These are phyloP conservation scores for Zosterops japonicus DNA, from an alignment of 2,113 vertebrate genomes.

Conservation along the genomic window DNA sequence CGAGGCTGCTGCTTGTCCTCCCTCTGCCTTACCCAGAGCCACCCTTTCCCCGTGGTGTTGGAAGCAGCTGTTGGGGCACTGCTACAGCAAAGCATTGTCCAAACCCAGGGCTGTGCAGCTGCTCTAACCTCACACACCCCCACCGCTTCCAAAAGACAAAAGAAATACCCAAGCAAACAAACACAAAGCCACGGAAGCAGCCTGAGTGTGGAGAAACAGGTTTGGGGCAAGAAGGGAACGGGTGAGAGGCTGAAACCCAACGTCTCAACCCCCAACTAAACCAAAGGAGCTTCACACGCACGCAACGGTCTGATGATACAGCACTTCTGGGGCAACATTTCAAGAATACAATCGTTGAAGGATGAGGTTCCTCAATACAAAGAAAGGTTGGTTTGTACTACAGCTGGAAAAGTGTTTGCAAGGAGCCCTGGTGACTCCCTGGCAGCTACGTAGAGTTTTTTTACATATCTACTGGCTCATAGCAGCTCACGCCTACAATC, in stretches of 20 bases:
- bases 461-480: constrained; percentile 60
- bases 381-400: constrained; percentile 45
- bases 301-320: neutral
- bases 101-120: neutral
- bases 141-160: neutral
- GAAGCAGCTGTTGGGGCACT: neutral
- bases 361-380: constrained; percentile 53
- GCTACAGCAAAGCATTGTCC: neutral
- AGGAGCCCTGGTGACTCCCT: neutral
- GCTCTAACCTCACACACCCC: neutral
- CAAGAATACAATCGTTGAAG: neutral
- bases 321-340: constrained; percentile 30
- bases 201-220: neutral
- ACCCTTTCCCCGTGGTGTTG: accelerated
- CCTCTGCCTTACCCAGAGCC: neutral
- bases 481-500: constrained; percentile 64
- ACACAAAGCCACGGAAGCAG: neutral
- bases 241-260: neutral
- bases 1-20: accelerated
- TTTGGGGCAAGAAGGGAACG: neutral
- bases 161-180: neutral
- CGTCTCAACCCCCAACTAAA: neutral
- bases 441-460: constrained; percentile 11
- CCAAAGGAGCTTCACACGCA: neutral
- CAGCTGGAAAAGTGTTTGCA: neutral